phyloP scores from a whole-genome alignment of 2,113 vertebrate species.

The Dryoscopus gambensis region DNA sequence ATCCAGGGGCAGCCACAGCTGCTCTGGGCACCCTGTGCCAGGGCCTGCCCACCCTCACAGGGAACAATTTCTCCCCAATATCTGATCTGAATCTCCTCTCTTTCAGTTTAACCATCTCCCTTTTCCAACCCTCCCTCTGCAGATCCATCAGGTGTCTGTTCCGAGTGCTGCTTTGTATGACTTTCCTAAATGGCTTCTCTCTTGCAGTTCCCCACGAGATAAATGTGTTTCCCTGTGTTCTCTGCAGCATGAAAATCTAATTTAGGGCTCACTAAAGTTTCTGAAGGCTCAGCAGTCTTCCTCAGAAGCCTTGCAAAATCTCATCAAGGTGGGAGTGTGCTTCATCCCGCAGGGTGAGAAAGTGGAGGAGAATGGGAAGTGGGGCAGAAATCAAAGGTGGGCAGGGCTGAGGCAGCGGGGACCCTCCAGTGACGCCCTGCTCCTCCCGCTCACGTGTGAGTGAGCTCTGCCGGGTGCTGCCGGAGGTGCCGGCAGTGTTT shows the following conservation, averaged over 20 bases:
- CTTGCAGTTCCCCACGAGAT: neutral
- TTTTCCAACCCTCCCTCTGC: neutral
- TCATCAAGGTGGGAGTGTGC: neutral
- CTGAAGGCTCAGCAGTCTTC: slow-evolving; percentile 3
- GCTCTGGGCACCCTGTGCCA: neutral
- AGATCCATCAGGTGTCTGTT: neutral
- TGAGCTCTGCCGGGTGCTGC: neutral
- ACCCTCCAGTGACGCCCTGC: neutral
- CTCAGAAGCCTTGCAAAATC: neutral
- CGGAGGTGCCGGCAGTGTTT: neutral
- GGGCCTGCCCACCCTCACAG: neutral
- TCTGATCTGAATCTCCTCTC: neutral
- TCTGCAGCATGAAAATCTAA: neutral
- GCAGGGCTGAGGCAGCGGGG: neutral
- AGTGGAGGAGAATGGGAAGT: fast-evolving
- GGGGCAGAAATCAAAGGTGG: neutral
- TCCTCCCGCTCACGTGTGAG: neutral
- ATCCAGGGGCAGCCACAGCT: neutral
- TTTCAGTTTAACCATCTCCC: neutral
- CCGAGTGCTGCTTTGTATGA: fast-evolving
- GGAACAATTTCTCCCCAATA: neutral
- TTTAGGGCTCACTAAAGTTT: neutral
- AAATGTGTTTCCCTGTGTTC: neutral
- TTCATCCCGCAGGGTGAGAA: neutral
- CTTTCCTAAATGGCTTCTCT: neutral